These are phyloP conservation scores for Osmoderma eremita DNA, from an alignment of 2,888 invertebrate genomes.

Conservation along the genomic window DNA sequence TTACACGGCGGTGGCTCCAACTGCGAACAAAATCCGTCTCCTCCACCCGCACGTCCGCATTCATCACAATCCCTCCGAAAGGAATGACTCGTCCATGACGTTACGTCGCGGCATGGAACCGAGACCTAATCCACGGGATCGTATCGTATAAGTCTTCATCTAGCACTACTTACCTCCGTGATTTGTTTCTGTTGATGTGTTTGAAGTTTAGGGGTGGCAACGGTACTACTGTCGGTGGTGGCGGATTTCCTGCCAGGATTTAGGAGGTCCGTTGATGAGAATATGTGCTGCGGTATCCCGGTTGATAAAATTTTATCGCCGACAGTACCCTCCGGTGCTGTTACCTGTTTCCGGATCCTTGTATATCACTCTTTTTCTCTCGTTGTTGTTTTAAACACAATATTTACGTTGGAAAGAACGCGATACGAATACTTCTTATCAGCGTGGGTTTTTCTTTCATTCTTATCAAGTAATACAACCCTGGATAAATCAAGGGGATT, in stretches of 20 bases:
- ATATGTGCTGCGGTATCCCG: constrained; percentile 50
- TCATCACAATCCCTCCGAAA: constrained; percentile 32
- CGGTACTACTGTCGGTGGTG: constrained; percentile 27
- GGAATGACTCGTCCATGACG: constrained; percentile 31
- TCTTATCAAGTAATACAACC: no score
- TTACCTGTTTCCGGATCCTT: constrained; percentile 14
- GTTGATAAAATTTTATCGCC: constrained; percentile 43
- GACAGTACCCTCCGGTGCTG: constrained; percentile 8
- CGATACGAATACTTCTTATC: no score
- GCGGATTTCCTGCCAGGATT: constrained; percentile 53
- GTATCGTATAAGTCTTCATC: constrained; percentile 61
- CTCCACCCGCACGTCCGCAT: constrained; percentile 7
- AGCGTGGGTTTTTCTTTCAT: no score
- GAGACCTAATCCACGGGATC: constrained; percentile 54
- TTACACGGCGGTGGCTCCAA: neutral
- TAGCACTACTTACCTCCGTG: constrained; percentile 58
- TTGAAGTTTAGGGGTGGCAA: constrained; percentile 47
- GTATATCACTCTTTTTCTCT: constrained; percentile 16
- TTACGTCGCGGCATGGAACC: constrained; percentile 27
- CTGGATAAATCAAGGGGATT: no score
- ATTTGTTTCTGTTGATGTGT: constrained; percentile 58
- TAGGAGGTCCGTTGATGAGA: constrained; percentile 60
- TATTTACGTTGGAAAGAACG: neutral
- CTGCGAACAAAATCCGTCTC: constrained; percentile 6
- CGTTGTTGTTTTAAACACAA: neutral